Conservation (phyloP, 2,113 vertebrate genomes). For the Carettochelys insculpta region DNA sequence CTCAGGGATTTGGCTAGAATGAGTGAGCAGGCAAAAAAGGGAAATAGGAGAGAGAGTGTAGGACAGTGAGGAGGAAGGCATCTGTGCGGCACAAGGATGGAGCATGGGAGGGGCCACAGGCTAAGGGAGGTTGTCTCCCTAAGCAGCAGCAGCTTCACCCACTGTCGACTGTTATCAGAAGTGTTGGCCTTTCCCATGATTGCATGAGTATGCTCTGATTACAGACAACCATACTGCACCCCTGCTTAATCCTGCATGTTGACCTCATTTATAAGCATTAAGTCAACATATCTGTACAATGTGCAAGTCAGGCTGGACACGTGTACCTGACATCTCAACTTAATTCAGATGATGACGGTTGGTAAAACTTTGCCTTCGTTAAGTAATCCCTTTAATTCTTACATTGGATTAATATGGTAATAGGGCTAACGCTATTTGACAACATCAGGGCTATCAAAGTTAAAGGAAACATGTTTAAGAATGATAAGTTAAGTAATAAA, state of each 20-base stretch:
- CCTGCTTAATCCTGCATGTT: background rate
- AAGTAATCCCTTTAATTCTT: background rate
- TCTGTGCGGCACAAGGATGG: too few relatives aligned
- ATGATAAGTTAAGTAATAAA: background rate
- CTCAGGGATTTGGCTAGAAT: too few relatives aligned
- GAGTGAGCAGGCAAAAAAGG: too few relatives aligned
- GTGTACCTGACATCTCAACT: background rate
- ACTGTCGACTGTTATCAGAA: background rate
- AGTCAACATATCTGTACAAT: background rate
- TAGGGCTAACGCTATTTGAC: background rate
- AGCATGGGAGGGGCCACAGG: too few relatives aligned
- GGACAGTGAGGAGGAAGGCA: too few relatives aligned
- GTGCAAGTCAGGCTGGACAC: background rate
- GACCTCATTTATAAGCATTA: background rate
- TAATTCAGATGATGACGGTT: background rate
- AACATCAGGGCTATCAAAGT: background rate
- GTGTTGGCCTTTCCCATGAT: background rate
- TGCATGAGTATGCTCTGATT: background rate
- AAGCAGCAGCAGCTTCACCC: too few relatives aligned
- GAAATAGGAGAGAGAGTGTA: too few relatives aligned
- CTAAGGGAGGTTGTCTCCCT: too few relatives aligned
- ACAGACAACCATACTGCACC: background rate
- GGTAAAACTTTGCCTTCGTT: background rate
- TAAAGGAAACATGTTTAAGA: background rate
- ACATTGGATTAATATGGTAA: background rate